A percentile compares a stretch with the other conserved stretches of the same genome.
Conservation (phyloP, 2,797 vertebrate species). For the Pangasius larnaudii region DNA sequence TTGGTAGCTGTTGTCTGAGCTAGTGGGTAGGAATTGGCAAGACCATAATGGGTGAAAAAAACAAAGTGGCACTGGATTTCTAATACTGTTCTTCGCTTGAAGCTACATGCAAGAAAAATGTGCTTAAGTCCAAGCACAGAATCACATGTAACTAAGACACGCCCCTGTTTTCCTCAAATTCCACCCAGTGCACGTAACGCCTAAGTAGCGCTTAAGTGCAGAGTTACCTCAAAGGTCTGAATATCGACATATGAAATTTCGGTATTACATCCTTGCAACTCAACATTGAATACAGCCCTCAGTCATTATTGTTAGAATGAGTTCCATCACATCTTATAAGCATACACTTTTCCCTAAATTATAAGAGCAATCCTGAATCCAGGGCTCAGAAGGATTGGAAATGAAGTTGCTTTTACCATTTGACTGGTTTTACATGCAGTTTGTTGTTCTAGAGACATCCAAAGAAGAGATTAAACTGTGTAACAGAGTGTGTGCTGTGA, state of each 20-base stretch:
- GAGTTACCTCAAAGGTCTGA: background rate
- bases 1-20: too few relatives aligned
- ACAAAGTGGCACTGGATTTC: too few relatives aligned
- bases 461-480: constrained; percentile 10
- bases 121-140: too few relatives aligned
- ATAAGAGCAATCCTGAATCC: background rate
- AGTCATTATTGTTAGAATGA: background rate
- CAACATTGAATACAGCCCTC: background rate
- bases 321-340: background rate
- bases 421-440: background rate
- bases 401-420: background rate
- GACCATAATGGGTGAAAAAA: too few relatives aligned
- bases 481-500: background rate
- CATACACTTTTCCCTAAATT: background rate
- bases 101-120: too few relatives aligned
- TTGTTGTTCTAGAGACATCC: background rate
- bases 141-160: too few relatives aligned
- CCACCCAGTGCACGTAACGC: too few relatives aligned
- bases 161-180: too few relatives aligned
- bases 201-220: background rate
- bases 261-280: background rate
- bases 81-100: too few relatives aligned
- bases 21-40: background rate
- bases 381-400: background rate
- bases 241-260: background rate